Conservation (phyloP, 2,797 vertebrate genomes). For the Centropyge bicolor region DNA sequence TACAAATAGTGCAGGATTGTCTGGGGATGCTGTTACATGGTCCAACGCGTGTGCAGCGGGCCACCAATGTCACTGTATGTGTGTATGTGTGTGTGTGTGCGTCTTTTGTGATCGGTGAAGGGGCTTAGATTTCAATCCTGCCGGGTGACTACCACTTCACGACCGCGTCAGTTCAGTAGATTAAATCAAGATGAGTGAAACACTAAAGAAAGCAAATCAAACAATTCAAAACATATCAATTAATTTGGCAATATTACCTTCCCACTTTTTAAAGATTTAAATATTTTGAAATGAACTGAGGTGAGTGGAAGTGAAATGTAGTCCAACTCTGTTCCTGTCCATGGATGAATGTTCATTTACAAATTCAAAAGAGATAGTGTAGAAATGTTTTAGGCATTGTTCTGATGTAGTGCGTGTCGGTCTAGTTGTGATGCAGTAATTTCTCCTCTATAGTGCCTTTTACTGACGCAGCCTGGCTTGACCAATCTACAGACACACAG, state of each 20-base stretch:
- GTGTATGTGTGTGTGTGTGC: constrained; percentile 35
- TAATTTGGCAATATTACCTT: not conserved
- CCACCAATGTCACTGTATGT: constrained; percentile 67
- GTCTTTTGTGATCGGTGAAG: constrained; percentile 58
- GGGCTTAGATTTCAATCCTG: constrained; percentile 65
- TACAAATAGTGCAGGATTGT: constrained; percentile 27
- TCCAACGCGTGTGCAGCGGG: constrained; percentile 46
- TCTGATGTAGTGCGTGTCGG: constrained; percentile 65
- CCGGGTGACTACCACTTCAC: constrained; percentile 45
- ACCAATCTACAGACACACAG: constrained; percentile 63
- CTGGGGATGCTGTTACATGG: constrained; percentile 44
- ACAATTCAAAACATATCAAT: not conserved
- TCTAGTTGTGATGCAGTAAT: constrained; percentile 78
- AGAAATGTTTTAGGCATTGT: constrained; percentile 62
- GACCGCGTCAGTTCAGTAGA: constrained; percentile 37
- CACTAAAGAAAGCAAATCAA: not conserved
- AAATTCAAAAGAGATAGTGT: constrained; percentile 43
- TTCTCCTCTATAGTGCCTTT: constrained; percentile 81
- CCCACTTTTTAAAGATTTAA: not conserved
- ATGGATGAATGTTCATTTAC: constrained; percentile 42
- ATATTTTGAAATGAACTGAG: constrained; percentile 15
- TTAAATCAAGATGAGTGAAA: not conserved
- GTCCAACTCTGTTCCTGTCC: constrained; percentile 22
- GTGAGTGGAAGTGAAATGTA: constrained; percentile 43
- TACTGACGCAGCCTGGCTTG: constrained; percentile 75